Evolutionary conservation across 2,888 invertebrate species (phyloP).

Genomic region (Calliphora vomitoria): DNA sequence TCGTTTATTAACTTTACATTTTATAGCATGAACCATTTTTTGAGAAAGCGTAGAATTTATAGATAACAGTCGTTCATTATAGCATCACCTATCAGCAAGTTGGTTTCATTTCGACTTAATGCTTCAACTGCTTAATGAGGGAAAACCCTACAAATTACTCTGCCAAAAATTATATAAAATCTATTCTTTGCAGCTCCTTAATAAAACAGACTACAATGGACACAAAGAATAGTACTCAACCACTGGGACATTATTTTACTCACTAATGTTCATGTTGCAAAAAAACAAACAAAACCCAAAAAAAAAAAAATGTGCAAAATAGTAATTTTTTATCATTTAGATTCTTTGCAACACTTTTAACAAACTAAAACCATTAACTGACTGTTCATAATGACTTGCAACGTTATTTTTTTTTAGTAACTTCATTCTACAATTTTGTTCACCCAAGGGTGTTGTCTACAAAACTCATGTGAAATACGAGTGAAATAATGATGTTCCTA

Average conservation of each 20-base stretch:
- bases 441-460: conserved; percentile 33
- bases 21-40: too few species aligned
- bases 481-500: conserved; percentile 43
- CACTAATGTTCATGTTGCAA: conserved; percentile 61
- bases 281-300: background rate
- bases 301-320: conserved; percentile 56
- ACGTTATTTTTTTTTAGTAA: conserved; percentile 7
- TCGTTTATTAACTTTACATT: too few species aligned
- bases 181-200: background rate
- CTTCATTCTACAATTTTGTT: conserved; percentile 3
- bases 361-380: conserved; percentile 72
- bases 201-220: background rate
- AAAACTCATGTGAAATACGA: conserved; percentile 16
- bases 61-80: too few species aligned
- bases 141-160: too few species aligned
- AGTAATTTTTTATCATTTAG: conserved; percentile 72
- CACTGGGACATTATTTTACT: conserved; percentile 65
- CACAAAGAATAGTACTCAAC: conserved; percentile 35
- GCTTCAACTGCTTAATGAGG: too few species aligned
- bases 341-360: conserved; percentile 62
- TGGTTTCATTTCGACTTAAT: too few species aligned
- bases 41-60: too few species aligned
- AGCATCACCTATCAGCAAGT: too few species aligned
- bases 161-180: too few species aligned
- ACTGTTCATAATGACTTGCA: conserved; percentile 67